Conservation (phyloP, 2,113 vertebrate genomes). For the Baryphthengus martii region DNA sequence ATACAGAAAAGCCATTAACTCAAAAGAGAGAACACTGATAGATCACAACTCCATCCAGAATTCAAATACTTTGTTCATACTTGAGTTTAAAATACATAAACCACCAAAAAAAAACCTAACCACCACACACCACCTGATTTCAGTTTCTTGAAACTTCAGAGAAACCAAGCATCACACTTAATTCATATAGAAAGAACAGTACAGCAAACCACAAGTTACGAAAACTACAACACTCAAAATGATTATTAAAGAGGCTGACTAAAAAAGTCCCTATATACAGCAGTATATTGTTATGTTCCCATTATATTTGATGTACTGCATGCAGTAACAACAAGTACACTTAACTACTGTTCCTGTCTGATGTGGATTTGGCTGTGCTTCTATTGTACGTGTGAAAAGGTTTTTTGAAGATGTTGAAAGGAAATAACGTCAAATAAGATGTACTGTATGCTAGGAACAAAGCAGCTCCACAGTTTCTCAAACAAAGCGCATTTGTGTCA, state of each 20-base stretch:
- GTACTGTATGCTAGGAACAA: neutral
- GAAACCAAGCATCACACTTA: neutral
- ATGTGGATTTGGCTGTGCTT: neutral
- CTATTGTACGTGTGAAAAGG: neutral
- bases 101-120: neutral
- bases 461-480: neutral
- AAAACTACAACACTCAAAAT: neutral
- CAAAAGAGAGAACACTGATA: neutral
- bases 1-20: neutral
- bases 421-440: constrained; percentile 6
- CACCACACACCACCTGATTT: neutral
- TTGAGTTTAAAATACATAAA: neutral
- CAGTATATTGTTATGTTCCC: neutral
- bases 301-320: neutral
- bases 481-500: neutral
- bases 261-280: neutral
- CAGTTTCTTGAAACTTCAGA: neutral
- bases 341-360: neutral
- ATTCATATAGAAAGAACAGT: neutral
- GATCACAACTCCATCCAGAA: neutral
- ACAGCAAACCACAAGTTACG: neutral
- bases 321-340: neutral
- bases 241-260: neutral
- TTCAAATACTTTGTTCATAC: rapidly evolving
- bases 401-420: constrained; percentile 11